Evolutionary conservation across 2,113 vertebrate genomes (phyloP), one percentile per base, ranked within the genome.

Genomic region (Lutjanus erythropterus): DNA sequence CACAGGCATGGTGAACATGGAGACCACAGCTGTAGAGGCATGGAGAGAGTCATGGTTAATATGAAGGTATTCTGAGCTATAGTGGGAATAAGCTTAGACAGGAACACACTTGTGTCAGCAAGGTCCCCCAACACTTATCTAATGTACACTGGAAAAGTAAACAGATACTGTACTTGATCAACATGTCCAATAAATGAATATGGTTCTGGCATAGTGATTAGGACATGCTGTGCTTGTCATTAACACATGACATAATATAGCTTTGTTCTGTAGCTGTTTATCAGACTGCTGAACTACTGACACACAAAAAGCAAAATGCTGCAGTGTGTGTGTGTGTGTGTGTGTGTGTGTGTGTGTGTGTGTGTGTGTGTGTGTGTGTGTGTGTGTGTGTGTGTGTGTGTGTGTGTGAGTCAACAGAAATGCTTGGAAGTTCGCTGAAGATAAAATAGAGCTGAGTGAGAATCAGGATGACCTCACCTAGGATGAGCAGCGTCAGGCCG

Each of bases 1-100:
- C 88, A 98, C 96, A 0, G 98, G 98, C 92, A 99, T 96, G 83
- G 96, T 97, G 94, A 99, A 99, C 97, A 99, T 97, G 72, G 97
- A 98, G 86, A 99, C 96, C 94, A 99, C 97, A 88, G 95, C 98
- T 99, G 87, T 9, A 82, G 77, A 88, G 79, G 76, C 70, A 93
- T 73, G 73, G 9, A 42, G 61, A 81, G 6, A 73, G 49, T 21
- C 52, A 68, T 7, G 10, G 42, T 80, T 80, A 37, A 61, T 35
- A 41, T 83, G 19, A 29, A 21, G 31, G 15, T 56, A 55, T 44
- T 85, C 19, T 81, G 65, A 81, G 41, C 58, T 53, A 42, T 58
- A 47, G 69, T 67, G 49, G 61, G 39, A 84, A 78, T 47, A 62
- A 61, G 49, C 44, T 62, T 47, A 75, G 70, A 84, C 66, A 70